phyloP scores from a whole-genome alignment of 1,140 invertebrate species.

The Drosophila auraria region DNA sequence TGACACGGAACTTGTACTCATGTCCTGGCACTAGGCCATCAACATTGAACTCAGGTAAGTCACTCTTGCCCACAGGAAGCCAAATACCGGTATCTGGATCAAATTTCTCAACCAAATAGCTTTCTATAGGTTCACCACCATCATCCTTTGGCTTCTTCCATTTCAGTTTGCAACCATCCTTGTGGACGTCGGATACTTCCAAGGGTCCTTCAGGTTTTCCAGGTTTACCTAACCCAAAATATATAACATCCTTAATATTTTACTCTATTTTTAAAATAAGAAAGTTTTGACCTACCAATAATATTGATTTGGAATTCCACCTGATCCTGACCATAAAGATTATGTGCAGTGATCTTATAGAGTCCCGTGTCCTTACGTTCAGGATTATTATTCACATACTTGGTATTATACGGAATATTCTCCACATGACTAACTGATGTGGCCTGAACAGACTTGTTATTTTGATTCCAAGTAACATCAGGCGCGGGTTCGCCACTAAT shows the following conservation, averaged over 20 bases:
- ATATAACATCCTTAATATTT: constrained; percentile 6
- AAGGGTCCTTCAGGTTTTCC: constrained; percentile 97
- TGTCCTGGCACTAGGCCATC: constrained; percentile 95
- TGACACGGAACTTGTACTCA: constrained; percentile 99
- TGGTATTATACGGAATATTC: constrained; percentile 94
- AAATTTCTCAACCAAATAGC: constrained; percentile 98
- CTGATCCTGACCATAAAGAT: constrained; percentile 94
- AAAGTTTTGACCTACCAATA: constrained; percentile 88
- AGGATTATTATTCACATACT: constrained; percentile 93
- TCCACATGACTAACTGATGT: constrained; percentile 89
- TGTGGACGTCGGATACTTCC: constrained; percentile 97
- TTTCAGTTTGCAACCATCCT: constrained; percentile 97
- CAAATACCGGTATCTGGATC: constrained; percentile 96
- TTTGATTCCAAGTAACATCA: constrained; percentile 89
- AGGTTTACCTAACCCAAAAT: constrained; percentile 90
- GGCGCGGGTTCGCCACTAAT: constrained; percentile 97
- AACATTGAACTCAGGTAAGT: constrained; percentile 94
- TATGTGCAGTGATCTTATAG: constrained; percentile 93
- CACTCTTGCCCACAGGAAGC: constrained; percentile 93
- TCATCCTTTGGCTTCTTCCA: constrained; percentile 99
- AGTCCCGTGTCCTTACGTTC: constrained; percentile 93
- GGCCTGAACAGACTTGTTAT: constrained; percentile 87
- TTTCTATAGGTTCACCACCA: constrained; percentile 97
- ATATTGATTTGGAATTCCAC: constrained; percentile 97
- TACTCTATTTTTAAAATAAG: constrained; percentile 36